Base-by-base conservation (phyloP, 2,113 vertebrate species). In the Psettodes erumei region DNA sequence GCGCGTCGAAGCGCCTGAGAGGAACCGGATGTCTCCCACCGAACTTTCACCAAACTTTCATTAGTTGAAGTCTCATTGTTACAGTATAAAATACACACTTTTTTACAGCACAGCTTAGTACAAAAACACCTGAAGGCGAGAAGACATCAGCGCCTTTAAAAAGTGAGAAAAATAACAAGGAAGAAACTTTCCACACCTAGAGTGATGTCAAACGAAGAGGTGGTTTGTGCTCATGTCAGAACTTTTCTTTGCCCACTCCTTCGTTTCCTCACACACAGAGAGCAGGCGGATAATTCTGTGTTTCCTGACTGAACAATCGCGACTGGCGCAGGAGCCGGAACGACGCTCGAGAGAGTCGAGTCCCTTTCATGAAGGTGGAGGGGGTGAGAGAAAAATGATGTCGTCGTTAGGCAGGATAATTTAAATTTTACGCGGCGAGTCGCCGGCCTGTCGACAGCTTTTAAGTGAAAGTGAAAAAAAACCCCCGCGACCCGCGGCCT, bases 371-470 rank as follows among this genome's bases (percentile, higher is more conserved):
- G 32, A 78, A 55, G 43, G 56, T 32, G 7, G 28, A 21, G 12
- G 53, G 27, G 43, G n/a, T n/a, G n/a, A n/a, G n/a, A n/a, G n/a
- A n/a, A n/a, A n/a, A n/a, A n/a, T n/a, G n/a, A n/a, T n/a, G n/a
- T n/a, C n/a, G n/a, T n/a, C n/a, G n/a, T n/a, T 45, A 45, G 33
- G 6, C 0, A 1, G 63, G 45, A 3, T 77, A 4, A 81, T 79
- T 61, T 48, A 6, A 63, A 72, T 48, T n/a, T n/a, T n/a, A n/a
- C n/a, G n/a, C n/a, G 42, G 48, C 33, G 51, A 86, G 77, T 80
- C 69, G 77, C n/a, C 63, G 61, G 67, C 62, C 67, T 76, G 71
- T 53, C 75, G 72, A 53, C 50, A 51, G 40, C n/a, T 67, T 63
- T 35, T 28, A 66, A 74, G 28, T 70, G 62, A 61, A 43, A 28